phyloP scores from a whole-genome alignment of 2,888 invertebrate species.

The Drosophila testacea region DNA sequence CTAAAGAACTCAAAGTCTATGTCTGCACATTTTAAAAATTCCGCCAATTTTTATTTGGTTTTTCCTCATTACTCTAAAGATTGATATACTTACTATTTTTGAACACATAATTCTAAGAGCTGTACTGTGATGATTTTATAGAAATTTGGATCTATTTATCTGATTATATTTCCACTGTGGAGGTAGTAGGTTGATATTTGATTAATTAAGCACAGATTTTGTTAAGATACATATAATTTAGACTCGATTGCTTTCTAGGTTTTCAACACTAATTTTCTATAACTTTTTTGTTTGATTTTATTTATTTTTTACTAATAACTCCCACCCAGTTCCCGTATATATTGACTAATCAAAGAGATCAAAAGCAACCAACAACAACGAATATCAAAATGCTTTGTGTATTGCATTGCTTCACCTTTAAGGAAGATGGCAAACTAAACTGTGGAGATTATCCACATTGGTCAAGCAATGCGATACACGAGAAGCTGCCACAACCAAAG shows the following conservation, averaged over 20 bases:
- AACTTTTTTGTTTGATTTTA: too few species aligned
- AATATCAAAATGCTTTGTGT: conserved; percentile 81
- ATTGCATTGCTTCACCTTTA: conserved; percentile 62
- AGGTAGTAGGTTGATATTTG: conserved; percentile 71
- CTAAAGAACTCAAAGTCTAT: too few species aligned
- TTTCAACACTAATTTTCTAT: background rate
- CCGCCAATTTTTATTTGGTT: too few species aligned
- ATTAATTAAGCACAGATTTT: background rate
- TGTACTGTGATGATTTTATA: too few species aligned
- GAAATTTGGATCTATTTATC: too few species aligned
- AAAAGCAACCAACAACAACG: conserved; percentile 86
- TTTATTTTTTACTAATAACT: background rate
- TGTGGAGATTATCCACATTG: background rate
- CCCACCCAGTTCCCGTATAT: background rate
- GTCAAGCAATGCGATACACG: conserved; percentile 74
- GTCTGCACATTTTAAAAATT: too few species aligned
- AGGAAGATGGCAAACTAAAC: conserved; percentile 8
- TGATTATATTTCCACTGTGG: conserved; percentile 19
- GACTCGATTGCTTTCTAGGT: background rate
- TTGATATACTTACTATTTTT: too few species aligned
- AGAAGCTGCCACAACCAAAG: conserved; percentile 54
- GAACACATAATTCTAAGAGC: too few species aligned
- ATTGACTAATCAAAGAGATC: conserved; percentile 74
- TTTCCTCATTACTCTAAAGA: too few species aligned
- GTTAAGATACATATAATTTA: background rate